Base-by-base conservation (phyloP, 2,113 vertebrate genomes). In the Hydrolagus affinis region DNA sequence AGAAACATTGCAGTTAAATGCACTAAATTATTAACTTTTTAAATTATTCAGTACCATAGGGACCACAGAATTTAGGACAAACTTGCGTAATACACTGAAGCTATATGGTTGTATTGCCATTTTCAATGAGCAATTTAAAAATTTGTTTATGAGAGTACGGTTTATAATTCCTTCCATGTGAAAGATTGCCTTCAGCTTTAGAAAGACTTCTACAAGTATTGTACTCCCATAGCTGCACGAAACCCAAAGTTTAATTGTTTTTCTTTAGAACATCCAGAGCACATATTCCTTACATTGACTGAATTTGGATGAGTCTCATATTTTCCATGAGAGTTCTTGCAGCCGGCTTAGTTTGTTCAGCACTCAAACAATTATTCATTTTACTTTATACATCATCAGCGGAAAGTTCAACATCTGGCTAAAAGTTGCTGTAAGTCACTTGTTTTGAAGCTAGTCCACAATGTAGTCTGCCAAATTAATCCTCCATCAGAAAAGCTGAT, bases 11-110 rank as follows among this genome's bases (percentile, higher is more conserved):
- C 72, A 74, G 73, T 19, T 30, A 75, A 56, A 17, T 4, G n/a
- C 56, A 44, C 11, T 75, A 44, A 75, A 75, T 75, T 75, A 75
- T 75, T 75, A 75, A 75, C 56, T 19, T 44, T 32, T 19, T 75
- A 56, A 75, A 75, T 75, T 57, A 75, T 75, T 75, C 73, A 75
- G 11, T 57, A 75, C 73, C 73, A 75, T 11, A 57, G 73, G 73
- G 73, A 56, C 8, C 44, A 8, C 21, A 44, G 30, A 75, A 75
- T 75, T 75, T 56, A 75, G 73, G 56, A 57, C 73, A 75, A 75
- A 72, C 44, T 44, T 44, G 44, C 32, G 32, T 30, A 75, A 56
- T 57, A 44, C 73, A 75, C 56, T 44, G 21, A 56, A 21, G 17
- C 32, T 44, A 44, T 44, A 44, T 44, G 44, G 8, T 57, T 75